These are phyloP conservation scores for Herpailurus yagouaroundi DNA, from an alignment of 2,113 vertebrate genomes.

Conservation along the genomic window DNA sequence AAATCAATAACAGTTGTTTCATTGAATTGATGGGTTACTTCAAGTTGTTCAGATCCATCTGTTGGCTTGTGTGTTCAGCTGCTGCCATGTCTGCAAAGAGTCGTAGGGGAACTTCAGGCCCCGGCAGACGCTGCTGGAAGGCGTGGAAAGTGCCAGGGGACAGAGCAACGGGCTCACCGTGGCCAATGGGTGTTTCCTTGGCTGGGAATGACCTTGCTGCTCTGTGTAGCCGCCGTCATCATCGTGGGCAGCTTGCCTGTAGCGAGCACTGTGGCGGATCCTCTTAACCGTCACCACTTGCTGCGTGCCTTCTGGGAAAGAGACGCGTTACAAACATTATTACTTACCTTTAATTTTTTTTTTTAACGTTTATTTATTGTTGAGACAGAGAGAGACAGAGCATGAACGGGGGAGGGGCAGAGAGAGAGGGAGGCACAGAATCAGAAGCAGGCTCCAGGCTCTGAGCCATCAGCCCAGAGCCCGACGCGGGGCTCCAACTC, in stretches of 20 bases:
- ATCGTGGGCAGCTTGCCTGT: background rate
- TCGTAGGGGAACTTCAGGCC: background rate
- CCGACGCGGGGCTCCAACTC: too few relatives aligned
- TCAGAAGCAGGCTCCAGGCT: too few relatives aligned
- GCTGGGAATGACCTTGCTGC: background rate
- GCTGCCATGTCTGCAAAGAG: background rate
- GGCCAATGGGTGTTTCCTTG: background rate
- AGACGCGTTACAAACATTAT: background rate
- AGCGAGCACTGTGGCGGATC: fast-evolving
- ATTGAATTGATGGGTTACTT: constrained; percentile 25
- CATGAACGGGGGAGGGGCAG: too few relatives aligned
- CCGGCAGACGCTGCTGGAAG: background rate
- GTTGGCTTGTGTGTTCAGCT: background rate
- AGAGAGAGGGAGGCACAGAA: too few relatives aligned
- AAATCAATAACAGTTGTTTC: constrained; percentile 42
- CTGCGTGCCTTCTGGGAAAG: background rate
- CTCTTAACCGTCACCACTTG: background rate
- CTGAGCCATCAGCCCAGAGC: too few relatives aligned
- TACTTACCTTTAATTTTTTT: background rate
- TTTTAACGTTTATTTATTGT: too few relatives aligned
- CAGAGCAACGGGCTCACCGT: background rate
- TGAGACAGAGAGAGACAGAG: too few relatives aligned
- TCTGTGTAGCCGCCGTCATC: fast-evolving
- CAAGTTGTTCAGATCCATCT: background rate
- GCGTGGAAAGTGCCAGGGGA: background rate